Base-by-base conservation (phyloP, 2,797 vertebrate species). In the Enteromius radiatus region DNA sequence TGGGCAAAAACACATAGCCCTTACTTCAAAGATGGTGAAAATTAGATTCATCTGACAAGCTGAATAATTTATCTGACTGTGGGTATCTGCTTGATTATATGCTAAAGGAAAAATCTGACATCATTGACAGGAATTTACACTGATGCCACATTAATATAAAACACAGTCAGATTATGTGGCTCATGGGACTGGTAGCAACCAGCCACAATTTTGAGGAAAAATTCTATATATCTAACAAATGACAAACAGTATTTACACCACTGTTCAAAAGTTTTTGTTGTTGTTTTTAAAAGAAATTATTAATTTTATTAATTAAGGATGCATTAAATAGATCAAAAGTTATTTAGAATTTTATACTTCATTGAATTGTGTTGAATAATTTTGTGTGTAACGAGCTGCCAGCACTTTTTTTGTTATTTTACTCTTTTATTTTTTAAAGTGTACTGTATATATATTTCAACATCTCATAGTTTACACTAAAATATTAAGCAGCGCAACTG, bases 31-130 rank as follows among this genome's bases (percentile, higher is more conserved):
- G 67, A 26, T n/a, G 59, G 65, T 56, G 59, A 47, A 78, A 82
- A 85, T 82, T 68, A 15, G 36, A 78, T 78, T 76, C 21, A 77
- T 71, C 64, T 73, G 67, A 78, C 33, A 67, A 47, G 38, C 36
- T 81, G 47, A 81, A 81, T 85, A 78, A 78, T 78, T 85, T 75
- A 85, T 78, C 33, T 33, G n/a, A 41, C 26, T 56, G 23, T 75
- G 69, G 41, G 54, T 41, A 43, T 70, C 17, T 54, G 33, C 54
- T 1, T 68, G 54, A 45, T 69, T 71, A 63, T 71, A 69, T 78
- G 73, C 36, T 69, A 54, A 41, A 10, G 6, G 33, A 47, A 70
- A 33, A 64, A 15, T 2, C 4, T 6, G 12, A 49, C 52, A 36
- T 73, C 38, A 65, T 4, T 23, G 10, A 78, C 52, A 77, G 49